These are phyloP conservation scores for Bradypodion ventrale DNA, from an alignment of 2,797 vertebrate genomes.

Conservation along the genomic window DNA sequence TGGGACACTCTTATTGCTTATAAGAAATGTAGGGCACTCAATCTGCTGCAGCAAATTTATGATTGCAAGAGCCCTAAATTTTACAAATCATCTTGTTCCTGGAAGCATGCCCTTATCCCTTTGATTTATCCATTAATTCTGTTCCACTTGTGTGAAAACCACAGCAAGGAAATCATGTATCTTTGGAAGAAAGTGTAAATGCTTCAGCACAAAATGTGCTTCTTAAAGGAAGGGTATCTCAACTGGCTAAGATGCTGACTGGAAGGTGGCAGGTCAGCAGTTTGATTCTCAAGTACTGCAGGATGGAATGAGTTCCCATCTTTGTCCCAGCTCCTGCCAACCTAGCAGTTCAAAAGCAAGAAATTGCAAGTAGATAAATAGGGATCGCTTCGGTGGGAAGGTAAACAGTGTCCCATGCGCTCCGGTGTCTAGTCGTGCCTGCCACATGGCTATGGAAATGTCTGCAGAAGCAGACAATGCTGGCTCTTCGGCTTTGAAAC, in stretches of 20 bases:
- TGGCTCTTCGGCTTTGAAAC: too few species aligned
- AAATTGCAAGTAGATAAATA: too few species aligned
- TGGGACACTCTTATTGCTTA: background rate
- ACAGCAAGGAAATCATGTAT: background rate
- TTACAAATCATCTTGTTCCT: conserved; percentile 45
- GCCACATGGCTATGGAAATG: too few species aligned
- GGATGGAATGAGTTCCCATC: too few species aligned
- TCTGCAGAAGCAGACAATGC: too few species aligned
- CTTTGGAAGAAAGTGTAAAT: background rate
- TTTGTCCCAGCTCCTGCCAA: too few species aligned
- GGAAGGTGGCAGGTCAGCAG: too few species aligned
- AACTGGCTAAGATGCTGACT: background rate
- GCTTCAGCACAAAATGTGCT: background rate
- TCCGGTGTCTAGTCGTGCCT: too few species aligned
- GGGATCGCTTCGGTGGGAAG: too few species aligned
- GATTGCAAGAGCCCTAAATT: conserved; percentile 24
- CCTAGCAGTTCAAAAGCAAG: too few species aligned
- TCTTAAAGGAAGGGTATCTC: background rate
- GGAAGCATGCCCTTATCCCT: conserved; percentile 19
- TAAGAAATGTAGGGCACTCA: conserved; percentile 15
- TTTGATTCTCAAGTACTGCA: too few species aligned
- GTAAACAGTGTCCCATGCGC: too few species aligned
- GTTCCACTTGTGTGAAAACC: background rate
- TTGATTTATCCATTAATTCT: background rate
- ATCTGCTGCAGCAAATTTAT: conserved; percentile 46